Evolutionary conservation across 2,888 invertebrate species (phyloP).

Genomic region (Thysanoteuthis rhombus): DNA sequence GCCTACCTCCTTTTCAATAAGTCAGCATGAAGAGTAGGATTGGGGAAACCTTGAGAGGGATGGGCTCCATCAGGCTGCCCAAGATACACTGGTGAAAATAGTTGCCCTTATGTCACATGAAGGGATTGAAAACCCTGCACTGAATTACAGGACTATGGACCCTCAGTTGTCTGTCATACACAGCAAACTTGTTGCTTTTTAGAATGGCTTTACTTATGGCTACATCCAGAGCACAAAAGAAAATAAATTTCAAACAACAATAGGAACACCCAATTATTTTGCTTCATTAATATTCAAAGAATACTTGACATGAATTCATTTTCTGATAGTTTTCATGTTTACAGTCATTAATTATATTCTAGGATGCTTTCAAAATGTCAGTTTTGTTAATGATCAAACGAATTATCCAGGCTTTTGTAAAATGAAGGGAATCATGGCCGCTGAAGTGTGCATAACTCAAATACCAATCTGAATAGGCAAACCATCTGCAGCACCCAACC

Average conservation of each 20-base stretch:
- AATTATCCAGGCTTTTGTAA: neutral
- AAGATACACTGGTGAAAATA: too few relatives aligned
- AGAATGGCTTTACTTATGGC: too few relatives aligned
- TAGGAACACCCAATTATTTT: neutral
- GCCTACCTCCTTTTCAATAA: too few relatives aligned
- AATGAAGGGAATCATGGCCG: neutral
- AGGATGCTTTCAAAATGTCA: neutral
- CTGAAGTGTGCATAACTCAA: neutral
- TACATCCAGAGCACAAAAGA: too few relatives aligned
- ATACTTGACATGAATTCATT: neutral
- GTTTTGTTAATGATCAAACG: neutral
- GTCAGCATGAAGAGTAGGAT: too few relatives aligned
- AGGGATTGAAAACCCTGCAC: too few relatives aligned
- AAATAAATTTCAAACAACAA: neutral
- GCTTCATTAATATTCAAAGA: neutral
- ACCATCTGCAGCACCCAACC: neutral
- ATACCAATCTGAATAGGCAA: neutral
- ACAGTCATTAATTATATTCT: neutral
- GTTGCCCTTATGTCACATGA: too few relatives aligned
- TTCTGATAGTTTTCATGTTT: neutral
- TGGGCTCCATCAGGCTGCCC: neutral
- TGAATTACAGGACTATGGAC: too few relatives aligned
- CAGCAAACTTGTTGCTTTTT: too few relatives aligned
- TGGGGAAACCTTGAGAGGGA: too few relatives aligned
- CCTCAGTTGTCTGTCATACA: too few relatives aligned